Conservation (phyloP, 2,797 vertebrate genomes). For the Glossophaga mutica region DNA sequence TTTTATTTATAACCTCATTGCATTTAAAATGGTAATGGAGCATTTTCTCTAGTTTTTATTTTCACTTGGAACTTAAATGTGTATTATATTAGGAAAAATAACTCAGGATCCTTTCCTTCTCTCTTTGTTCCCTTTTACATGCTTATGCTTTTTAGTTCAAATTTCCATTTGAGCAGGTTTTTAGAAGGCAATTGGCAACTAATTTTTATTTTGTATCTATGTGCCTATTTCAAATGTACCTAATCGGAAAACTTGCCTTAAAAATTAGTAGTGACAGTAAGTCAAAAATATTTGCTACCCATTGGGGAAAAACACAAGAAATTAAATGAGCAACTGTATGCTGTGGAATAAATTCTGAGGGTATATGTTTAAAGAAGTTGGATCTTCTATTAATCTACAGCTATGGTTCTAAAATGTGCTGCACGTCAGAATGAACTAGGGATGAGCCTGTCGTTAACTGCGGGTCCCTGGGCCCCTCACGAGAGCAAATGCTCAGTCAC, state of each 20-base stretch:
- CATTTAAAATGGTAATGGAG: not conserved
- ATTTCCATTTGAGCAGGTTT: not conserved
- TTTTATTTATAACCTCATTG: not conserved
- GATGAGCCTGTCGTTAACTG: not conserved
- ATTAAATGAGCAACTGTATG: not conserved
- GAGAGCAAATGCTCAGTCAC: not conserved
- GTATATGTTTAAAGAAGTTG: not conserved
- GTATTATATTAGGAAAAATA: not conserved
- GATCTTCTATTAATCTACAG: not conserved
- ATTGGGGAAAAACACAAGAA: not conserved
- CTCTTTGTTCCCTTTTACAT: not conserved
- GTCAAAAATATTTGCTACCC: not conserved
- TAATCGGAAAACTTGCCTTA: constrained; percentile 1
- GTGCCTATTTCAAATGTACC: not conserved
- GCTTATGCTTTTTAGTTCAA: not conserved
- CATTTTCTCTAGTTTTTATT: not conserved
- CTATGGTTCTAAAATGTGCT: not conserved
- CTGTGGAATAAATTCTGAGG: not conserved
- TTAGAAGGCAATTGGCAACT: not conserved
- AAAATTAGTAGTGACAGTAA: not conserved
- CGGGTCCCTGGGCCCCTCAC: not conserved
- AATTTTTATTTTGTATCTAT: not conserved
- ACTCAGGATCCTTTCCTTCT: not conserved
- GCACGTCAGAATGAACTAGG: not conserved
- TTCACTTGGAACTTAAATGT: constrained; percentile 29